These are phyloP conservation scores for Spinus olivaceus DNA, from an alignment of 2,797 vertebrate genomes.

Conservation along the genomic window DNA sequence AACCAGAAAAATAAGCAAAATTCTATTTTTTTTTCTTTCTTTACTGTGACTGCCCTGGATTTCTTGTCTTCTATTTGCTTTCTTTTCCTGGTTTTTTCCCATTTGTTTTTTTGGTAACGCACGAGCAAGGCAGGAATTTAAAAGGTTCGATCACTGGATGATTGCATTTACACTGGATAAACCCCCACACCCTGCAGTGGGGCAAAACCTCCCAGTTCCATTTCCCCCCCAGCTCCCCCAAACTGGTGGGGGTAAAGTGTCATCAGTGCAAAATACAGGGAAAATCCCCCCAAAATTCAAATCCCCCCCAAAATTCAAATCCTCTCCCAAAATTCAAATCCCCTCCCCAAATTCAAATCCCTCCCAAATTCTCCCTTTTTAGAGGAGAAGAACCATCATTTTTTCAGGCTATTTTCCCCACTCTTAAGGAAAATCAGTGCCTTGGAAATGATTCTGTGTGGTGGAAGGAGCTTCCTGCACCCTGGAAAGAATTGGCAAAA, in stretches of 20 bases:
- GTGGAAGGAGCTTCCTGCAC: background rate
- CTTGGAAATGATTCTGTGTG: background rate
- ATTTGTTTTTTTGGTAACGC: background rate
- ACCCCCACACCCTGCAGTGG: accelerated
- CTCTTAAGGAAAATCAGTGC: background rate
- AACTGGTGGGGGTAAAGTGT: background rate
- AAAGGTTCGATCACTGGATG: constrained; percentile 8
- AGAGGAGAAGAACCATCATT: accelerated
- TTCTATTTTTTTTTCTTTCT: background rate
- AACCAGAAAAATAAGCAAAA: background rate
- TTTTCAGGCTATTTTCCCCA: background rate
- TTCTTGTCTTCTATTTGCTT: background rate
- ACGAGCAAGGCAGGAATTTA: background rate
- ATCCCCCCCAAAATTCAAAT: background rate
- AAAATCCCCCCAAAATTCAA: background rate
- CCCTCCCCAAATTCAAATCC: background rate
- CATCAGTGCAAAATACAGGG: background rate
- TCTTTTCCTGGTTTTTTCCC: background rate
- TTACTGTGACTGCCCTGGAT: background rate
- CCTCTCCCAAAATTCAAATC: background rate
- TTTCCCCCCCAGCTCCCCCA: background rate
- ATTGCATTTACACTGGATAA: background rate
- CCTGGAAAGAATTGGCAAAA: background rate
- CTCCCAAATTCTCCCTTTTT: background rate
- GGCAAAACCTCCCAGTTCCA: background rate